These are phyloP conservation scores for Okamejei kenojei DNA, from an alignment of 2,797 vertebrate genomes.

Conservation along the genomic window DNA sequence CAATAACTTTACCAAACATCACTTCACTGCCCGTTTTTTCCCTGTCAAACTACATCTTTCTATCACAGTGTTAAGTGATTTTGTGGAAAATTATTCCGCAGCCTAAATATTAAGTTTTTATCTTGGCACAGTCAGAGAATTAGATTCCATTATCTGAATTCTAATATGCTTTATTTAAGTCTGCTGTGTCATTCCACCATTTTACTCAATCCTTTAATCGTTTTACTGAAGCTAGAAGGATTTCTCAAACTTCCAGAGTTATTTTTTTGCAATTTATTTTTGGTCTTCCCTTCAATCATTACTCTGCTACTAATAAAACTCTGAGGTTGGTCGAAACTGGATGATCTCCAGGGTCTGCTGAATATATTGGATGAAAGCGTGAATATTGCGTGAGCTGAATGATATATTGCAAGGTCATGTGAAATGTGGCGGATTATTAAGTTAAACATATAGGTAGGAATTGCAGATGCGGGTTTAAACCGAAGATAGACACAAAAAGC, in stretches of 20 bases:
- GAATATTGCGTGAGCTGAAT: background rate
- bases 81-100: background rate
- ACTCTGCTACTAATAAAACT: background rate
- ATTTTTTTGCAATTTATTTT: background rate
- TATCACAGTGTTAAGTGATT: background rate
- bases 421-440: conserved; percentile 5
- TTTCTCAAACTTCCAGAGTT: background rate
- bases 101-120: background rate
- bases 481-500: too few species aligned
- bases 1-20: background rate
- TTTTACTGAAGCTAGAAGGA: background rate
- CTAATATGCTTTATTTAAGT: background rate
- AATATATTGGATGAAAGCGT: background rate
- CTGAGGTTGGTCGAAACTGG: background rate
- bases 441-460: background rate
- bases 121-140: background rate
- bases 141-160: background rate
- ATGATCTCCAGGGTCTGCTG: background rate
- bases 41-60: background rate
- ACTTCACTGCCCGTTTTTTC: background rate
- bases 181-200: too few species aligned
- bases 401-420: background rate
- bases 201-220: background rate
- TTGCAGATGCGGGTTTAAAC: too few species aligned
- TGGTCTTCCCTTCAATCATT: background rate